Conservation (phyloP, 1,140 invertebrate genomes). For the Aphelenchoides fujianensis region DNA sequence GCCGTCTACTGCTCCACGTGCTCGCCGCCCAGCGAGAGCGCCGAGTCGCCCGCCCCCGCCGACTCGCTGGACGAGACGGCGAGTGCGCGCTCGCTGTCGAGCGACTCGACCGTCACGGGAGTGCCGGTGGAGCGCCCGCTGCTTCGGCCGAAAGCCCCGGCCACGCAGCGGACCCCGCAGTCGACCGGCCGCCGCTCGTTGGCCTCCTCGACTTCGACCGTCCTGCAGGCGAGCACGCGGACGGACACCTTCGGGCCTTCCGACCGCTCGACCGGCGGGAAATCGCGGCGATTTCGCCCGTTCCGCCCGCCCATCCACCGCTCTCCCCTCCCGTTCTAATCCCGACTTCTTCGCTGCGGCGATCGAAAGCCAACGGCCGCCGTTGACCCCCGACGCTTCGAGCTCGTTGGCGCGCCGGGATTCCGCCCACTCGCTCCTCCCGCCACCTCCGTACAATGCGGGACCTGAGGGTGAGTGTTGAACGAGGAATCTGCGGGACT, state of each 20-base stretch:
- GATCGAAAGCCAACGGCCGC: not conserved
- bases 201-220: not conserved
- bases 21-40: not conserved
- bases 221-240: not conserved
- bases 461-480: slow-evolving; percentile 1
- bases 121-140: not conserved
- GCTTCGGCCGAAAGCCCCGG: not conserved
- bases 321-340: slow-evolving; percentile 14
- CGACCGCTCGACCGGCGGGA: not conserved
- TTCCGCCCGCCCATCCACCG: too few species aligned
- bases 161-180: not conserved
- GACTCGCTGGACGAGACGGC: not conserved
- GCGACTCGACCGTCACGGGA: not conserved
- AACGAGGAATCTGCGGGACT: too few species aligned
- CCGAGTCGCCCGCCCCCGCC: not conserved
- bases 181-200: not conserved
- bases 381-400: not conserved
- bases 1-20: slow-evolving; percentile 8
- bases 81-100: not conserved
- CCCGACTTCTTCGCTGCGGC: not conserved
- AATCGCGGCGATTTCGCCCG: too few species aligned
- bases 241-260: not conserved
- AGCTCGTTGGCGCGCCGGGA: not conserved
- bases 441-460: slow-evolving; percentile 10
- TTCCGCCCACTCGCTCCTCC: not conserved